Conservation (phyloP, 1,140 invertebrate genomes). For the Pseudomyrmex sp. region DNA sequence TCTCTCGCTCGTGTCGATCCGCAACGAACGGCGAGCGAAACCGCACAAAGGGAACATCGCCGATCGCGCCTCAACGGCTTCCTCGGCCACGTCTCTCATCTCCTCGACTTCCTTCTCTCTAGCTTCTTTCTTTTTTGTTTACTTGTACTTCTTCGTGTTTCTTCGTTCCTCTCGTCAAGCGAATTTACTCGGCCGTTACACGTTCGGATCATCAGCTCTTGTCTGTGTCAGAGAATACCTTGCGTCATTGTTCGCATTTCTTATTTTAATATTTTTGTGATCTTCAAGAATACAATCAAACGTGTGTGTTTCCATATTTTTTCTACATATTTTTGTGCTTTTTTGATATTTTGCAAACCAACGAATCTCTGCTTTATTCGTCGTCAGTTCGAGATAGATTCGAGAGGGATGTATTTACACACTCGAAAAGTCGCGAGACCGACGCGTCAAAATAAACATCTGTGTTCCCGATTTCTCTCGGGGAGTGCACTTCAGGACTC, state of each 20-base stretch:
- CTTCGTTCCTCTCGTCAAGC: slow-evolving; percentile 15
- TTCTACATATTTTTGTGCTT: background rate
- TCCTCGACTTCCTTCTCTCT: slow-evolving; percentile 27
- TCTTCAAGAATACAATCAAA: too few species aligned
- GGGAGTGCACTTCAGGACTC: slow-evolving; percentile 66
- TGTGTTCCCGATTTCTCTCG: slow-evolving; percentile 74
- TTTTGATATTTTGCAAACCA: background rate
- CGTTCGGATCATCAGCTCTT: slow-evolving; percentile 75
- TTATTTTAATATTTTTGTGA: too few species aligned
- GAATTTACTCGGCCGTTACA: slow-evolving; percentile 61
- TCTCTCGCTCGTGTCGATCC: slow-evolving; percentile 45
- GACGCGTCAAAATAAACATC: slow-evolving; percentile 81
- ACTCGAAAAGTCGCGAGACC: slow-evolving; percentile 66
- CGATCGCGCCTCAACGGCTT: slow-evolving; percentile 55
- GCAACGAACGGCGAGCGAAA: slow-evolving; percentile 57
- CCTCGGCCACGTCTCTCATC: slow-evolving; percentile 19
- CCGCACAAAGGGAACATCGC: slow-evolving; percentile 55
- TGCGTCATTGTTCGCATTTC: too few species aligned
- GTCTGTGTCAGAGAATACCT: background rate
- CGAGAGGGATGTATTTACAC: slow-evolving; percentile 30
- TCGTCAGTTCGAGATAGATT: background rate
- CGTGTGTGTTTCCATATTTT: too few species aligned
- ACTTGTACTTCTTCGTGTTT: slow-evolving; percentile 25
- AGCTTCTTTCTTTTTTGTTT: slow-evolving; percentile 39
- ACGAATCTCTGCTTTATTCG: background rate